Evolutionary conservation across 2,113 vertebrate species (phyloP).

Genomic region (Dendrocopos noguchii): DNA sequence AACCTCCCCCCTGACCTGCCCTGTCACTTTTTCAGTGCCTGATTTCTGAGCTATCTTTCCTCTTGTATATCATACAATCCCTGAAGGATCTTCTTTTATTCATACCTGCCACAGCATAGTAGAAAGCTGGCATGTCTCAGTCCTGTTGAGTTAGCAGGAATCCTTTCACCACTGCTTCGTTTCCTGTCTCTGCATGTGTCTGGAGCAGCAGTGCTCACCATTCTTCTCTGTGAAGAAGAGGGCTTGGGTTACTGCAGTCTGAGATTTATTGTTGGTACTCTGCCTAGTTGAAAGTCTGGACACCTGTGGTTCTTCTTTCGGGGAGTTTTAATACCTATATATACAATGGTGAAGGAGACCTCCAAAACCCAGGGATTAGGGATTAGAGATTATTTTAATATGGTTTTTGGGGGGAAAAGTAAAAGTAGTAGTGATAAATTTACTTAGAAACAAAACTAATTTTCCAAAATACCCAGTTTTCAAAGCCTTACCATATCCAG

Average conservation of each 20-base stretch:
- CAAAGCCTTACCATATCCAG: background rate
- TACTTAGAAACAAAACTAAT: background rate
- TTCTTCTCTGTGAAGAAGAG: background rate
- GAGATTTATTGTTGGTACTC: background rate
- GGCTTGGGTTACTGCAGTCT: background rate
- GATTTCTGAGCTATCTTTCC: background rate
- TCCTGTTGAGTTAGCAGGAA: background rate
- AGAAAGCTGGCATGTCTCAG: background rate
- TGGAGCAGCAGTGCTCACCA: background rate
- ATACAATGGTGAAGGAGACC: background rate
- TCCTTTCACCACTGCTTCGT: background rate
- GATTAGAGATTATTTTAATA: background rate
- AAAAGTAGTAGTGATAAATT: background rate
- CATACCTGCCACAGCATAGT: background rate
- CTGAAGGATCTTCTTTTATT: background rate
- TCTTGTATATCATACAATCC: background rate
- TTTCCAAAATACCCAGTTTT: background rate
- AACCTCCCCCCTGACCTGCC: background rate
- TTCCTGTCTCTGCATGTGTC: accelerated
- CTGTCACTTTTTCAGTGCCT: background rate
- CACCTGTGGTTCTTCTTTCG: background rate
- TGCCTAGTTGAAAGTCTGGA: background rate
- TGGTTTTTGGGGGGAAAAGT: background rate
- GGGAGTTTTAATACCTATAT: background rate
- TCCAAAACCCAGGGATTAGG: background rate